Base-by-base conservation (phyloP, 2,888 invertebrate species). In the Drosophila vallismaia region DNA sequence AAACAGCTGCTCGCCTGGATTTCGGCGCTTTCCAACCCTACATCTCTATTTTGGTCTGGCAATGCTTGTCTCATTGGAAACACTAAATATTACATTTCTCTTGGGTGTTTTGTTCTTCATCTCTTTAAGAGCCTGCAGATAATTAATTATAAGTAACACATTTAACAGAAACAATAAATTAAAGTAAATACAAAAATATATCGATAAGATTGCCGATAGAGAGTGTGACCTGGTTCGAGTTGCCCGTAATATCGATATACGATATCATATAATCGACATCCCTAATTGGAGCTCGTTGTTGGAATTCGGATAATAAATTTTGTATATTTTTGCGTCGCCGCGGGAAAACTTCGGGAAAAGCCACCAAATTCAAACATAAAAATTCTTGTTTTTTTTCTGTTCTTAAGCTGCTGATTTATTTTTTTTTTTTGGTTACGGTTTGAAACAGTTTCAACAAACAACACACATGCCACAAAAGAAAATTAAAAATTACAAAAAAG, bases 351-450 rank as follows among this genome's bases (percentile, higher is more conserved):
- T 31, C 36, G 36, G 29, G 29, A 38, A 40, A 26, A 60, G 45
- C 9, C 60, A 44, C 14, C 36, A 40, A 60, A 48, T 40, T 48
- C 24, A 2, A 58, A 38, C 29, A 40, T 12, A 24, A 57, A 58
- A 60, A 60, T 62, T 60, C 62, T 62, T 62, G 62, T 62, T 62
- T 53, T 42, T 62, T 60, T 62, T 62, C 62, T 48, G 62, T 60
- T 62, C 24, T 31, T 29, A 31, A 8, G 40, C 31, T 26, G 44
- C 44, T 44, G 19, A 5, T n/a, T 26, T 2, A 5, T n/a, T 26
- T 2, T 19, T 19, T 14, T 45, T 49, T 60, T 60, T 59, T 48
- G 33, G 12, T 42, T 42, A 14, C 26, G 54, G 31, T 54, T 54
- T 31, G 31, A 7, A 48, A 48, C 8, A 42, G 14, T 36, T 48